These are phyloP conservation scores for Heptranchias perlo DNA, from an alignment of 2,113 vertebrate genomes.

Conservation along the genomic window DNA sequence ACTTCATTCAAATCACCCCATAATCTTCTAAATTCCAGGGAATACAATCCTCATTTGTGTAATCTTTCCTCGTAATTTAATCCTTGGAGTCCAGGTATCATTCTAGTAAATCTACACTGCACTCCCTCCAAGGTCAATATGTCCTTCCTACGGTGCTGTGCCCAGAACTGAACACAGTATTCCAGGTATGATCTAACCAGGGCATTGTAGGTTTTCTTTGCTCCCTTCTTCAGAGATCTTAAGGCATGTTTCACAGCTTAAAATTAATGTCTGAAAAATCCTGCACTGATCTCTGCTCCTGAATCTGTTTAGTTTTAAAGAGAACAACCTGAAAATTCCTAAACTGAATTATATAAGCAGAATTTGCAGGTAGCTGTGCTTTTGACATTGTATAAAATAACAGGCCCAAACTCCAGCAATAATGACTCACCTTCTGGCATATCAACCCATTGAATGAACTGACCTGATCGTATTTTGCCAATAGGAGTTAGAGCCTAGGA, in stretches of 20 bases:
- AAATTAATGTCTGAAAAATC: neutral
- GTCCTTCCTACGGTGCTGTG: too few relatives aligned
- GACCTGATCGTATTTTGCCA: too few relatives aligned
- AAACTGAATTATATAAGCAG: neutral
- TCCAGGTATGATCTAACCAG: too few relatives aligned
- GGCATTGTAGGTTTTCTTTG: neutral
- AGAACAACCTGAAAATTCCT: neutral
- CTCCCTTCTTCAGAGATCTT: neutral
- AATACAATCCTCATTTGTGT: too few relatives aligned
- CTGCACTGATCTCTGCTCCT: neutral
- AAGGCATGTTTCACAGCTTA: neutral
- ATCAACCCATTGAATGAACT: neutral
- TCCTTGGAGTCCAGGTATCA: too few relatives aligned
- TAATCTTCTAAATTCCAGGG: too few relatives aligned
- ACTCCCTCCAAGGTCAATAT: too few relatives aligned
- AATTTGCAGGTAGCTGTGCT: neutral
- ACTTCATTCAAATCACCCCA: too few relatives aligned
- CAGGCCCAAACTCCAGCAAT: neutral
- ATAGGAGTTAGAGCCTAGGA: neutral
- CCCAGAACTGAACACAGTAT: too few relatives aligned
- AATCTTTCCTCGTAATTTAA: too few relatives aligned
- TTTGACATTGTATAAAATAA: slow-evolving; percentile 2
- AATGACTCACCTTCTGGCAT: neutral
- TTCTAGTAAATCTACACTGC: too few relatives aligned
- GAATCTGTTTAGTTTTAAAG: neutral